Evolutionary conservation across 2,888 invertebrate genomes (phyloP).

Genomic region (Caenorhabditis sp.): DNA sequence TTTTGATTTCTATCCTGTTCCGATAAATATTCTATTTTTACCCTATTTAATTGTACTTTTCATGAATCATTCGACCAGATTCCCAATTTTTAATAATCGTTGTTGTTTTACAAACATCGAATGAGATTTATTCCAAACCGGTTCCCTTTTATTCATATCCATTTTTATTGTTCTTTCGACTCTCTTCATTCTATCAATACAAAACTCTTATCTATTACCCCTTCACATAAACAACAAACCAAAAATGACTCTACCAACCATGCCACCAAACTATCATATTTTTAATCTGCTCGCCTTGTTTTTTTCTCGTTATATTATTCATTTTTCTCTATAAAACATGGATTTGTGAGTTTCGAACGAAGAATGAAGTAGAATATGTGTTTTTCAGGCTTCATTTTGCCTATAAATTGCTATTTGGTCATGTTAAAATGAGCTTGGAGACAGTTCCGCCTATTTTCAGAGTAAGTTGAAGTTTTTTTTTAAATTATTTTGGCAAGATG

Average conservation of each 20-base stretch:
- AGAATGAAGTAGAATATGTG: not conserved
- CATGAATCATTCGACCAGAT: no score
- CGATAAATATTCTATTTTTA: no score
- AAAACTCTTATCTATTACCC: not conserved
- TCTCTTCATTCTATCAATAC: not conserved
- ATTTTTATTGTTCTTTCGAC: not conserved
- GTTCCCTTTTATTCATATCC: not conserved
- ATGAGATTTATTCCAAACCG: no score
- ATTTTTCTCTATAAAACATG: not conserved
- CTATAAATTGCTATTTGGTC: slow-evolving; percentile 22
- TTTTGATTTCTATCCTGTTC: no score
- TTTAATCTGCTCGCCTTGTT: not conserved
- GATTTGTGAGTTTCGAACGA: not conserved
- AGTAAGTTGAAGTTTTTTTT: slow-evolving; percentile 10
- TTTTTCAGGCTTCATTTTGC: slow-evolving; percentile 2
- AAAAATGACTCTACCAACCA: not conserved
- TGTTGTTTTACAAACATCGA: no score
- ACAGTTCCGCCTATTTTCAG: slow-evolving; percentile 33
- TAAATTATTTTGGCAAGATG: not conserved
- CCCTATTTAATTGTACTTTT: no score
- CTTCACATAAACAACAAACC: not conserved
- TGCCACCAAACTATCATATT: not conserved
- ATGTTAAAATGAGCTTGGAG: slow-evolving; percentile 37
- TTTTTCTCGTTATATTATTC: not conserved
- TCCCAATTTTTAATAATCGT: no score